Evolutionary conservation across 2,888 invertebrate species (phyloP).

Genomic region (Osedax fenrisi): DNA sequence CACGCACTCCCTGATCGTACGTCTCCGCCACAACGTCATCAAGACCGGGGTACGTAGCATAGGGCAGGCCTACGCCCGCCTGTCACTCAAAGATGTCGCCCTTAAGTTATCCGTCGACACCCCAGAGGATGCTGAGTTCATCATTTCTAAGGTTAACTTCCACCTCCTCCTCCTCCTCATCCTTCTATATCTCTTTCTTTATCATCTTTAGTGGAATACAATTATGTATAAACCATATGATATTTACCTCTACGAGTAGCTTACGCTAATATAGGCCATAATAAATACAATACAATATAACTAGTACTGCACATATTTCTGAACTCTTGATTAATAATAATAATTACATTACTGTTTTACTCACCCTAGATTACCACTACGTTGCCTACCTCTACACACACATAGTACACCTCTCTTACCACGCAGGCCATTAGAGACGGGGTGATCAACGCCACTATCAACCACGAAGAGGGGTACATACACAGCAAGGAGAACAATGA

Average conservation of each 20-base stretch:
- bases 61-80: slow-evolving; percentile 85
- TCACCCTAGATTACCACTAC: no score
- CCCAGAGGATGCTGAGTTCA: slow-evolving; percentile 94
- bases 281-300: no score
- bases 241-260: no score
- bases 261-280: no score
- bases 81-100: slow-evolving; percentile 86
- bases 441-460: slow-evolving; percentile 90
- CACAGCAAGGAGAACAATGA: slow-evolving; percentile 92
- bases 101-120: slow-evolving; percentile 82
- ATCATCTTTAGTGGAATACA: no score
- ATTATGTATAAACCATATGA: no score
- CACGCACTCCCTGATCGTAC: slow-evolving; percentile 85
- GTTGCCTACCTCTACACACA: no score
- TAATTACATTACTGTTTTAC: no score
- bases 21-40: slow-evolving; percentile 93
- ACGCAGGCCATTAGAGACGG: slow-evolving; percentile 75
- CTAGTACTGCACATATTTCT: no score
- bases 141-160: slow-evolving; percentile 69
- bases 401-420: no score
- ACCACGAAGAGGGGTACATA: slow-evolving; percentile 85
- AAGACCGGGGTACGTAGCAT: slow-evolving; percentile 93
- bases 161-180: neutral
- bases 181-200: neutral
- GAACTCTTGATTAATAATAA: no score